A percentile compares a stretch with the other conserved stretches of the same genome.
Evolutionary conservation across 2,888 invertebrate genomes (phyloP).

Genomic region (Buathra laborator): DNA sequence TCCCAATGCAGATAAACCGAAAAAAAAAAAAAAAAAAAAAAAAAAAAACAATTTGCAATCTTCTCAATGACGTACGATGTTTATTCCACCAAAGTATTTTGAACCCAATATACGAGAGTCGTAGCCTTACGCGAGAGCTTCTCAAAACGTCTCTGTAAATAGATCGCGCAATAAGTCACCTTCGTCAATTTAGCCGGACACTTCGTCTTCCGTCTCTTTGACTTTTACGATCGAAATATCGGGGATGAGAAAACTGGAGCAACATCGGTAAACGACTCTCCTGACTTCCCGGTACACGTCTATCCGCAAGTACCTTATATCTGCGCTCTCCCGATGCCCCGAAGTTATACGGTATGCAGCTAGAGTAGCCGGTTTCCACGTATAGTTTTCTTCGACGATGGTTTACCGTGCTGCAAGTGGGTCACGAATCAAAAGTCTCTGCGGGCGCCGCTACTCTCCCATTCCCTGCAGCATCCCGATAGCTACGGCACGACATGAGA

Average conservation of each 20-base stretch:
- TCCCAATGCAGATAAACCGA: no score
- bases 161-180: constrained; percentile 5
- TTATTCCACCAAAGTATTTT: neutral
- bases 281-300: neutral
- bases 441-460: constrained; percentile 10
- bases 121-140: neutral
- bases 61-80: neutral
- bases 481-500: neutral
- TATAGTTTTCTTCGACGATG: constrained; percentile 16
- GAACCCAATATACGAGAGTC: neutral
- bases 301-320: neutral
- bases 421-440: constrained; percentile 21
- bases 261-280: neutral
- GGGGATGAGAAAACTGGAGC: neutral
- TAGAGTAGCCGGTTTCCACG: neutral
- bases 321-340: neutral
- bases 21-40: neutral
- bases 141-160: neutral
- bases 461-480: constrained; percentile 8
- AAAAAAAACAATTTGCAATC: neutral
- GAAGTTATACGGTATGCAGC: constrained; percentile 6
- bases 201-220: constrained; percentile 1
- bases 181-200: constrained; percentile 8
- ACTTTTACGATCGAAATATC: constrained; percentile 2
- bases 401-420: constrained; percentile 19